Percentiles rank a stretch among this genome's conserved stretches.
Conservation (phyloP, 2,888 invertebrate genomes). For the Lasioglossum calceatum region DNA sequence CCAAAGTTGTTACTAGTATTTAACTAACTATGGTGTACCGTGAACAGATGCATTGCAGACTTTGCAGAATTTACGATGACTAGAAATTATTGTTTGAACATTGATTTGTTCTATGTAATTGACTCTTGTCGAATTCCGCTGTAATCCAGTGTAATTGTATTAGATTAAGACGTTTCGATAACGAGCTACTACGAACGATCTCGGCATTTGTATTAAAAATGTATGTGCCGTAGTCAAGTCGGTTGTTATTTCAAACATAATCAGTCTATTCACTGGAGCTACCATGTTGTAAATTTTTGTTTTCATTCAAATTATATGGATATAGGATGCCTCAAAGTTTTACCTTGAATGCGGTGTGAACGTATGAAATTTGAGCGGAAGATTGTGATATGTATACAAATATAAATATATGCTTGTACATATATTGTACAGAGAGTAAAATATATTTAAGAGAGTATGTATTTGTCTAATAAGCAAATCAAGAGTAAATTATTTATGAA, state of each 20-base stretch:
- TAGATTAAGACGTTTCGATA: slow-evolving; percentile 29
- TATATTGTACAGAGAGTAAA: slow-evolving; percentile 79
- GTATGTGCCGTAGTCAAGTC: slow-evolving; percentile 25
- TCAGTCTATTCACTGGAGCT: slow-evolving; percentile 31
- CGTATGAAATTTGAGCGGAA: slow-evolving; percentile 47
- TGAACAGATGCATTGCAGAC: slow-evolving; percentile 28
- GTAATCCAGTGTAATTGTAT: slow-evolving; percentile 21
- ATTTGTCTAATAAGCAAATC: slow-evolving; percentile 74
- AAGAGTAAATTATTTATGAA: slow-evolving; percentile 77
- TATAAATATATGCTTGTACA: slow-evolving; percentile 72
- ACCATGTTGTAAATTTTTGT: slow-evolving; percentile 27
- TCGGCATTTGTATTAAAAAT: slow-evolving; percentile 26
- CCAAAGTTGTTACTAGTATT: slow-evolving; percentile 51
- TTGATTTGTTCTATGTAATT: slow-evolving; percentile 32
- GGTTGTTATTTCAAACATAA: slow-evolving; percentile 21
- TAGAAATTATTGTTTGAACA: slow-evolving; percentile 17
- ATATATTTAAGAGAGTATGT: slow-evolving; percentile 79
- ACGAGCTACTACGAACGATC: slow-evolving; percentile 14
- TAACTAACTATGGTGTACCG: slow-evolving; percentile 22
- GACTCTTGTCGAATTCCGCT: slow-evolving; percentile 13
- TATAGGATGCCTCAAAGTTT: slow-evolving; percentile 50
- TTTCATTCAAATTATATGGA: slow-evolving; percentile 34
- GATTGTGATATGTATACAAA: slow-evolving; percentile 61
- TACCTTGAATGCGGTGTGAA: slow-evolving; percentile 28
- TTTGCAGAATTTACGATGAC: slow-evolving; percentile 18